Base-by-base conservation (phyloP, 1,140 invertebrate genomes). In the Lasioglossum albipes region DNA sequence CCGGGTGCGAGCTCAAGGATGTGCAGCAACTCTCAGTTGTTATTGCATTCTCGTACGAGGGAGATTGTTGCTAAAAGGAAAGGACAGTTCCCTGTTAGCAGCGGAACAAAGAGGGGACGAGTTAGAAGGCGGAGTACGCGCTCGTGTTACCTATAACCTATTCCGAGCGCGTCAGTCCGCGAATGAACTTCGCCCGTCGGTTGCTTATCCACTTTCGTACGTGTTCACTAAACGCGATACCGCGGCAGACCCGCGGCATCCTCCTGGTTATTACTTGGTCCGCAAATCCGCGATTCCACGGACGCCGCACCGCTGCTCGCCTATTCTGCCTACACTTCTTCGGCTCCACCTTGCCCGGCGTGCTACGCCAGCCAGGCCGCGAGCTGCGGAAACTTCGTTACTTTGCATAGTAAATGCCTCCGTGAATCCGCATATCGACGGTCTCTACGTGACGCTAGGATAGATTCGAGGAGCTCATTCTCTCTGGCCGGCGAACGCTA, bases 131-230 rank as follows among this genome's bases (percentile, higher is more conserved):
- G 68, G 36, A 71, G 72, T 75, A 83, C 83, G 75, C 75, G 67
- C 41, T 64, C 68, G 36, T 70, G 66, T 75, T 71, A 73, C 83
- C 85, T 90, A 93, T 93, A 93, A 93, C 81, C 92, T 91, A 93
- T 93, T 93, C 91, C 85, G 85, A 75, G 74, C 86, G 91, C 90
- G 91, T 92, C 91, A 89, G 83, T 82, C 82, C 86, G 88, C 86
- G 88, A 91, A 91, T 90, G 87, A 92, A 92, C 86, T 92, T 92
- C 82, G 81, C 81, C 73, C 59, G 68, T 64, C 71, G 83, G 84
- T 89, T 90, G 90, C 89, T 92, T 92, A 93, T 92, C 89, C 90
- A 91, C 88, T 92, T 92, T 92, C 86, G 89, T 93, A 93, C 91
- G 92, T 93, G 91, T 89, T 83, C 62, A 70, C 86, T 90, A 91